These are phyloP conservation scores for Pithys albifrons DNA, from an alignment of 2,113 vertebrate species.

Conservation along the genomic window DNA sequence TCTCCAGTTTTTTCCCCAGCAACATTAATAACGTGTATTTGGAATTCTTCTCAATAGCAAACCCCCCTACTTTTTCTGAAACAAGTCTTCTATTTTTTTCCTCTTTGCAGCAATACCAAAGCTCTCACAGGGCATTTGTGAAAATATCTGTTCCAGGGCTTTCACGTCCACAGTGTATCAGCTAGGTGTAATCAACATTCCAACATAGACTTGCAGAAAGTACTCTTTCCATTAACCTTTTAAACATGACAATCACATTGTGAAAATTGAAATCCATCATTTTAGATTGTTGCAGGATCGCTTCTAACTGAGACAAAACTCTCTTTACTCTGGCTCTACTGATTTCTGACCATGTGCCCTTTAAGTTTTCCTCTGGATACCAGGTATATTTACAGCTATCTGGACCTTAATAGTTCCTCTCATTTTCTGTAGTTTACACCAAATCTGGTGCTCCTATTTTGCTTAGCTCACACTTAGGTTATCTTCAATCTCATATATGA, in stretches of 20 bases:
- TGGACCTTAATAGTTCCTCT: background rate
- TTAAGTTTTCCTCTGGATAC: background rate
- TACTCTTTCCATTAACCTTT: conserved; percentile 42
- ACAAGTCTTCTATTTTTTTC: background rate
- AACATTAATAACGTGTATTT: background rate
- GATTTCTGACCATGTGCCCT: background rate
- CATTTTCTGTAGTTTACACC: background rate
- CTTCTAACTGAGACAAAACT: background rate
- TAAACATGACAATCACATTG: background rate
- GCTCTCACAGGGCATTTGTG: background rate
- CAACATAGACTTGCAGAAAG: background rate
- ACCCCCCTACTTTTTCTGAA: background rate
- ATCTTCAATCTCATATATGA: background rate
- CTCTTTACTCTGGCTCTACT: background rate
- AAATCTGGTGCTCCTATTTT: background rate
- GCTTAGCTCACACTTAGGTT: background rate
- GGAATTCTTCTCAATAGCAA: background rate
- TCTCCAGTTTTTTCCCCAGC: background rate
- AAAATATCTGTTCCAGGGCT: background rate
- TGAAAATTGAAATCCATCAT: conserved; percentile 15
- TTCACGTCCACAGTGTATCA: background rate
- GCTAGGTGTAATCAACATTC: background rate
- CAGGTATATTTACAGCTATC: background rate
- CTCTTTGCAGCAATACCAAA: background rate
- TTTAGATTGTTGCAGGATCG: background rate